A percentile compares a stretch with the other conserved stretches of the same genome.
phyloP scores from a whole-genome alignment of 2,113 vertebrate species.

The Hippocampus abdominalis region DNA sequence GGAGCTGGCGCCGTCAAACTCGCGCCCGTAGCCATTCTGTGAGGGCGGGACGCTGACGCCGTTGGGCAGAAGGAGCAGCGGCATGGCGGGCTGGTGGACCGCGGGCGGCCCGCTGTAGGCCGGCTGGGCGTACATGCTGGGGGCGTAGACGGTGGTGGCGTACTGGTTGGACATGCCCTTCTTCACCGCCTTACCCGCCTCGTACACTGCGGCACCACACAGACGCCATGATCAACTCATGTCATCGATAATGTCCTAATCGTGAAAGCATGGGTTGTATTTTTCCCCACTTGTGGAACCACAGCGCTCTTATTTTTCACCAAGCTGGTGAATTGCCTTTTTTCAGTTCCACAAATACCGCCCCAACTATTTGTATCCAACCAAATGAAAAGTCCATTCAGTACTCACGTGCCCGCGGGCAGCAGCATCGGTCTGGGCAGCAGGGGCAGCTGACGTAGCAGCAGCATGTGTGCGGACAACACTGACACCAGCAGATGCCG shows the following conservation, averaged over 20 bases:
- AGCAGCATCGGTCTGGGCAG: slow-evolving; percentile 87
- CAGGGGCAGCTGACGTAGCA: slow-evolving; percentile 88
- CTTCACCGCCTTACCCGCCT: slow-evolving; percentile 88
- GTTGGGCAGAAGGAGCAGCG: slow-evolving; percentile 74
- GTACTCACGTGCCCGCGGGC: slow-evolving; percentile 82
- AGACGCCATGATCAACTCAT: neutral
- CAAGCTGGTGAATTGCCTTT: neutral
- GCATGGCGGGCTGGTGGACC: slow-evolving; percentile 56
- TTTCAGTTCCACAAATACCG: neutral
- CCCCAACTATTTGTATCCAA: neutral
- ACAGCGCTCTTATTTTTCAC: too few species aligned
- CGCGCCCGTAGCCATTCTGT: slow-evolving; percentile 72
- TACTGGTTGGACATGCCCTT: slow-evolving; percentile 74
- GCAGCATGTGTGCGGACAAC: slow-evolving; percentile 90
- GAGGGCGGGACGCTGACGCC: slow-evolving; percentile 13
- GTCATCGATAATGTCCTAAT: neutral
- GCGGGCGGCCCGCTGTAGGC: slow-evolving; percentile 44
- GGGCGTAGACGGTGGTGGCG: slow-evolving; percentile 71
- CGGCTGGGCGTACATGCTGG: slow-evolving; percentile 77
- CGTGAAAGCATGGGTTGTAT: neutral
- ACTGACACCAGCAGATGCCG: slow-evolving; percentile 91
- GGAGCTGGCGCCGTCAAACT: slow-evolving; percentile 81
- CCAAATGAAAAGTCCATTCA: neutral
- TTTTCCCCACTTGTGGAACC: neutral
- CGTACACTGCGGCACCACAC: slow-evolving; percentile 73